Evolutionary conservation across 2,797 vertebrate species (phyloP).

Genomic region (Ceyx erithaca): DNA sequence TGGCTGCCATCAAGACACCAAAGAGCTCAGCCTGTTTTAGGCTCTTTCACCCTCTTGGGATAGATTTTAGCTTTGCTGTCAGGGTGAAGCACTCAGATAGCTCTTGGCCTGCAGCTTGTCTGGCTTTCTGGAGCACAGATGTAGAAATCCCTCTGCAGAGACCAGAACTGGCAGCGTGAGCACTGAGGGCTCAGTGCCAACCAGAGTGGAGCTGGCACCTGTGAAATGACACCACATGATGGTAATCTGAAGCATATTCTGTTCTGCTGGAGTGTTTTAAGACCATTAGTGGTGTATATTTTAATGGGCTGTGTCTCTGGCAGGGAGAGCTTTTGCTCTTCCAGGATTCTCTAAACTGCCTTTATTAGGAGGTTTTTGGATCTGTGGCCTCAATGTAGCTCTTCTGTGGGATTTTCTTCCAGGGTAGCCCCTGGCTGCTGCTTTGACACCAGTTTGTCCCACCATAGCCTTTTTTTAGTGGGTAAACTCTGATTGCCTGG

Average conservation of each 20-base stretch:
- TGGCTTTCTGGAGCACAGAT: slow-evolving; percentile 47
- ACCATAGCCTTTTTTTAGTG: neutral
- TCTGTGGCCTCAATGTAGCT: neutral
- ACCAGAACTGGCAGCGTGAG: neutral
- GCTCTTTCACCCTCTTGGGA: slow-evolving; percentile 1
- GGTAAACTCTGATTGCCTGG: neutral
- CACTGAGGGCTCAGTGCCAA: slow-evolving; percentile 2
- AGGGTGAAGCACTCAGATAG: neutral
- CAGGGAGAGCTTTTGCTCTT: slow-evolving; percentile 7
- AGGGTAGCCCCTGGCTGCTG: neutral
- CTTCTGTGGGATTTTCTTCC: neutral
- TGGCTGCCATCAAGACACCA: slow-evolving; percentile 14
- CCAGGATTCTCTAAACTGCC: slow-evolving; percentile 10
- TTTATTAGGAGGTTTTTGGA: neutral
- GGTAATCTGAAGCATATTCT: neutral
- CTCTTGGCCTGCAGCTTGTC: neutral
- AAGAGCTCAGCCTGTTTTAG: neutral
- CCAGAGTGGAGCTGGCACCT: neutral
- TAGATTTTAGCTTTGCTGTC: neutral
- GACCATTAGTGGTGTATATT: neutral
- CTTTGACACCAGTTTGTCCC: slow-evolving; percentile 25
- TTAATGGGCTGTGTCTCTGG: slow-evolving; percentile 18
- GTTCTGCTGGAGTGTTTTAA: neutral
- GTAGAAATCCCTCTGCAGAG: neutral
- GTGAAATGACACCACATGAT: neutral